Conservation (phyloP, 2,888 invertebrate species). For the Silvanus unidentatus region DNA sequence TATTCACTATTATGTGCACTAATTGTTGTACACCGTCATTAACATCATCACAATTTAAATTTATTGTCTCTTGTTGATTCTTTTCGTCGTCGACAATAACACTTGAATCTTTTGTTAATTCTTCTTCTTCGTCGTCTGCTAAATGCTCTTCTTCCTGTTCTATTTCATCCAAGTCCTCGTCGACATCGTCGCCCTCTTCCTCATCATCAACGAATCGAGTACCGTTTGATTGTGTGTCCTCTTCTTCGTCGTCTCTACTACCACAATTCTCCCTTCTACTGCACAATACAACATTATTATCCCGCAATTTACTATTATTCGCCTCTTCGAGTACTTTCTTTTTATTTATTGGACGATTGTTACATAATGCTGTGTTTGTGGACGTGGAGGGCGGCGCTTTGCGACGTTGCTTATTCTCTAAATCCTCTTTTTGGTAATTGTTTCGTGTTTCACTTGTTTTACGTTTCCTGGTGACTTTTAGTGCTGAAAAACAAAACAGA, state of each 20-base stretch:
- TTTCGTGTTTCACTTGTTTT: constrained; percentile 37
- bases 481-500: too few relatives aligned
- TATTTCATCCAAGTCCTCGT: too few relatives aligned
- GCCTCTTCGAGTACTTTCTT: constrained; percentile 46
- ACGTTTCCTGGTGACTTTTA: constrained; percentile 30
- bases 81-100: constrained; percentile 13
- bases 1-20: constrained; percentile 7
- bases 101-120: constrained; percentile 14
- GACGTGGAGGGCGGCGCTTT: constrained; percentile 12
- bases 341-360: constrained; percentile 36
- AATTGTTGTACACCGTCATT: background rate
- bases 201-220: background rate
- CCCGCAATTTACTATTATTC: constrained; percentile 45
- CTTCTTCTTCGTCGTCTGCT: constrained; percentile 9
- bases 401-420: constrained; percentile 38
- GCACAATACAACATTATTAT: constrained; percentile 37
- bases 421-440: constrained; percentile 39
- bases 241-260: constrained; percentile 19
- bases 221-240: too few relatives aligned
- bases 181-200: constrained; percentile 11
- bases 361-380: constrained; percentile 22
- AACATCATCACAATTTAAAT: too few relatives aligned
- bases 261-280: too few relatives aligned
- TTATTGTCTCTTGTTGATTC: constrained; percentile 8
- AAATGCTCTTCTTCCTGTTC: background rate